phyloP scores from a whole-genome alignment of 2,113 vertebrate genomes.

The Megalops atlanticus region DNA sequence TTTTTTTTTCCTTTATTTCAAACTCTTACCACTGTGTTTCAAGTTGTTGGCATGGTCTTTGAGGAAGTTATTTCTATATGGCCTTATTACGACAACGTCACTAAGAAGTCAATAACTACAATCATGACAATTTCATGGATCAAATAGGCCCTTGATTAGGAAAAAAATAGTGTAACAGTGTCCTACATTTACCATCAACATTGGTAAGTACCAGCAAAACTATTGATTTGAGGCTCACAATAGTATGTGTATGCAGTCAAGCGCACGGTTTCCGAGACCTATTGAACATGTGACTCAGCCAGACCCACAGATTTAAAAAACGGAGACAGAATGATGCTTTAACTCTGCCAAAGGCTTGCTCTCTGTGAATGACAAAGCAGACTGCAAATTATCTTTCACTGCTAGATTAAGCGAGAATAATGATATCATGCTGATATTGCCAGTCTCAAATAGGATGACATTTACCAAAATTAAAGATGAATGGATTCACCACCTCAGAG shows the following conservation, averaged over 20 bases:
- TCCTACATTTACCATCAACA: background rate
- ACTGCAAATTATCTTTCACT: background rate
- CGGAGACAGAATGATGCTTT: background rate
- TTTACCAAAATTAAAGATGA: constrained; percentile 12
- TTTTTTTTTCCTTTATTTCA: no score
- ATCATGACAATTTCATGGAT: no score
- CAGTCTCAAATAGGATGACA: constrained; percentile 3
- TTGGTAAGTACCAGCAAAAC: background rate
- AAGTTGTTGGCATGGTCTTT: no score
- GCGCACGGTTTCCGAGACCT: no score
- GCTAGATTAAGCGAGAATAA: constrained; percentile 2
- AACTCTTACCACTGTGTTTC: no score
- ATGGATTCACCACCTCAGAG: background rate
- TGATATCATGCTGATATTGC: constrained; percentile 9
- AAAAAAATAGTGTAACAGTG: no score
- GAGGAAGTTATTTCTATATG: no score
- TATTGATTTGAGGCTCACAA: background rate
- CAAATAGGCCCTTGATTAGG: no score
- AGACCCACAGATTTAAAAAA: background rate
- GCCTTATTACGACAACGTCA: no score
- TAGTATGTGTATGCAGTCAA: background rate
- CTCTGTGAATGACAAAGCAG: background rate
- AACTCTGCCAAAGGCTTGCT: background rate
- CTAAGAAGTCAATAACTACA: no score
- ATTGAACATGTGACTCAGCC: background rate